Percentiles rank a stretch among this genome's conserved stretches.
Evolutionary conservation across 2,797 vertebrate species (phyloP).

Genomic region (Peromyscus aztecus): DNA sequence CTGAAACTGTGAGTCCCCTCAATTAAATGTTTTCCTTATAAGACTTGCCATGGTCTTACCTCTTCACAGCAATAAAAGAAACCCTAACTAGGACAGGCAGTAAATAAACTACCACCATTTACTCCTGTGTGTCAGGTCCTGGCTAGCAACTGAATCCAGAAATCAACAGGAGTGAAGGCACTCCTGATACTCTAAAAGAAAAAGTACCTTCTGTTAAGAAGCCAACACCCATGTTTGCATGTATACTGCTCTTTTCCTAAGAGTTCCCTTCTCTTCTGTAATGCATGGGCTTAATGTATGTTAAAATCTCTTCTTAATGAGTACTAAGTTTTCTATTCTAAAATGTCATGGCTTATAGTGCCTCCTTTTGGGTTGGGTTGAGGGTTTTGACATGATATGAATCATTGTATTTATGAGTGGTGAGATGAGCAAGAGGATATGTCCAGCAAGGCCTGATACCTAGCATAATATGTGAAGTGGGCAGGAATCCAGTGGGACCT

Average conservation of each 20-base stretch:
- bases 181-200: background rate
- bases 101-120: background rate
- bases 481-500: too few species aligned
- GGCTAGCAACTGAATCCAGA: background rate
- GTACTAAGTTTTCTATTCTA: background rate
- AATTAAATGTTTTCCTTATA: too few species aligned
- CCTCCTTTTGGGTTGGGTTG: background rate
- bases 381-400: too few species aligned
- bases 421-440: too few species aligned
- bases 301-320: background rate
- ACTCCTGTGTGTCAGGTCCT: background rate
- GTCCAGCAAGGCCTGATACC: too few species aligned
- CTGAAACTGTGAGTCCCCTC: too few species aligned
- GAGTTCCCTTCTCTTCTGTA: background rate
- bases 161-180: background rate
- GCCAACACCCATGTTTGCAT: background rate
- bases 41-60: background rate
- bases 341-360: background rate
- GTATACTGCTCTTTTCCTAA: background rate
- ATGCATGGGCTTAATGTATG: background rate
- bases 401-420: too few species aligned
- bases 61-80: background rate
- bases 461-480: too few species aligned
- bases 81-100: background rate
- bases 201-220: background rate